phyloP scores from a whole-genome alignment of 2,113 vertebrate species.

The Zosterops borbonicus region DNA sequence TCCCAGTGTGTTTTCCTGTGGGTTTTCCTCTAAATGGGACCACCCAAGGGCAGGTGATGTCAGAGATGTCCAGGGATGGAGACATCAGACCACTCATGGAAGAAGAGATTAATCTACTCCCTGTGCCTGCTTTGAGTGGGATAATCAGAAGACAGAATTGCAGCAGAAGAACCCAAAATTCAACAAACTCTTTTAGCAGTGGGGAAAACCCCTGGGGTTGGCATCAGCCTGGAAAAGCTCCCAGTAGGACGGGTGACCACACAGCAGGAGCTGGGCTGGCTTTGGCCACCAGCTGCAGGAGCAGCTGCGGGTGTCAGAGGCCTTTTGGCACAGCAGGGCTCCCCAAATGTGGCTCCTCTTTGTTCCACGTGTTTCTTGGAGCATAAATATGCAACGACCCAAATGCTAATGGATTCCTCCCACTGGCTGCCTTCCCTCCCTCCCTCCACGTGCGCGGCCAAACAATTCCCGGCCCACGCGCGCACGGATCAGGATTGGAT shows the following conservation, averaged over 20 bases:
- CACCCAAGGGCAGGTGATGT: background rate
- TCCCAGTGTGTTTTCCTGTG: background rate
- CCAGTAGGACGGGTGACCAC: background rate
- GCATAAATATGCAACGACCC: constrained; percentile 43
- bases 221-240: background rate
- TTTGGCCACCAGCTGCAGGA: background rate
- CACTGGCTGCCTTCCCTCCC: background rate
- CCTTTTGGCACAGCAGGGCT: constrained; percentile 31
- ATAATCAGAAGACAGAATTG: background rate
- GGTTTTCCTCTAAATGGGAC: background rate
- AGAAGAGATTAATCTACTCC: background rate
- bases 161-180: background rate
- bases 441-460: background rate
- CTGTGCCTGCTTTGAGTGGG: background rate
- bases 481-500: background rate
- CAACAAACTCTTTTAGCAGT: background rate
- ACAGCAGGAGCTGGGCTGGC: background rate
- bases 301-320: constrained; percentile 28
- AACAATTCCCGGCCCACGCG: background rate
- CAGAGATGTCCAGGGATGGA: background rate
- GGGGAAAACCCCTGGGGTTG: background rate
- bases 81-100: background rate
- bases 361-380: constrained; percentile 28
- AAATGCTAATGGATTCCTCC: constrained; percentile 70
- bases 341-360: constrained; percentile 43